Evolutionary conservation across 2,797 vertebrate species (phyloP).

Genomic region (Anisognathus igniventris): DNA sequence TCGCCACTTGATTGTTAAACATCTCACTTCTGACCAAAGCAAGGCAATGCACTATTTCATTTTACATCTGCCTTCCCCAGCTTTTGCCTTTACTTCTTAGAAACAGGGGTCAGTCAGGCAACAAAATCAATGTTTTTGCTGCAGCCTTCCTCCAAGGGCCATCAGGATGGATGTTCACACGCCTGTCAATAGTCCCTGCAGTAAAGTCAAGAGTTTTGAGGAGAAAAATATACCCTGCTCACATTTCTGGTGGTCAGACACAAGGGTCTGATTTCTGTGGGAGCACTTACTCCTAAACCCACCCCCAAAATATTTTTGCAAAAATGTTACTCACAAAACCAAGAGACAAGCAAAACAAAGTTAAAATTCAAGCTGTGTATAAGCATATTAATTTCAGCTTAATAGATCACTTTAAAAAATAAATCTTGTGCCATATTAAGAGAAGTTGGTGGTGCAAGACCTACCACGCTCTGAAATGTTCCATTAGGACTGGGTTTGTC

Average conservation of each 20-base stretch:
- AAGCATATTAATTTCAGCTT: background rate
- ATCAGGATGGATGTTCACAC: background rate
- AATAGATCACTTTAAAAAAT: background rate
- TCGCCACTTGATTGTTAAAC: background rate
- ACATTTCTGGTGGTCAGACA: background rate
- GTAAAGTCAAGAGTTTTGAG: background rate
- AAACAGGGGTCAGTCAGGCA: rapidly evolving
- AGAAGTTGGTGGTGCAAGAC: background rate
- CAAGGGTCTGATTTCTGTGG: background rate
- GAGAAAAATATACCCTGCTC: background rate
- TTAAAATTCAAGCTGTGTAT: background rate
- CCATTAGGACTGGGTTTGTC: background rate
- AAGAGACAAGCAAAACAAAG: background rate
- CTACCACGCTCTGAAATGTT: background rate
- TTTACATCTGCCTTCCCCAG: background rate
- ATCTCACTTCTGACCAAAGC: background rate
- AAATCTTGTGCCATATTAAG: background rate
- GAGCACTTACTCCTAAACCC: background rate
- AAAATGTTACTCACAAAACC: background rate
- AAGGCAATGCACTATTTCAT: background rate
- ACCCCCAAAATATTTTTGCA: background rate
- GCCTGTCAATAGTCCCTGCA: background rate
- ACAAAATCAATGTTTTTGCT: background rate
- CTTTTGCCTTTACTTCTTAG: background rate
- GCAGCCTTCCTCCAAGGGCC: background rate